Percentiles rank a stretch among this genome's conserved stretches.
These are phyloP conservation scores for Oriolus oriolus DNA, from an alignment of 2,113 vertebrate genomes.

Conservation along the genomic window DNA sequence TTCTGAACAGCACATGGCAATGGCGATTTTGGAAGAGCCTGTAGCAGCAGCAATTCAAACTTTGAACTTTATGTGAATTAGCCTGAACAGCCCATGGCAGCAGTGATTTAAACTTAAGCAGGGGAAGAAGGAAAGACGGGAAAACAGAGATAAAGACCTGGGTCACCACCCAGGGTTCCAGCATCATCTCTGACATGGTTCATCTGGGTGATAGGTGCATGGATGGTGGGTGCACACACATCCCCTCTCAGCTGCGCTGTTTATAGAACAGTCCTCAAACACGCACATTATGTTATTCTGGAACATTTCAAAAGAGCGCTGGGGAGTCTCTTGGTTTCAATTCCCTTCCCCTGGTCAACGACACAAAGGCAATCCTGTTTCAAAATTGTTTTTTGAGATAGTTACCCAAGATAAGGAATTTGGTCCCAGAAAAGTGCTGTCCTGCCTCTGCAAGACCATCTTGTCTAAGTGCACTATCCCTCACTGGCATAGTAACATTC, in stretches of 20 bases:
- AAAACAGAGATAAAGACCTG: neutral
- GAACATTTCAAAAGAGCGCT: neutral
- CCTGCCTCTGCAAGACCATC: neutral
- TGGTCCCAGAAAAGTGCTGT: neutral
- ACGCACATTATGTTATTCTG: neutral
- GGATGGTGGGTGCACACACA: neutral
- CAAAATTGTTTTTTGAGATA: neutral
- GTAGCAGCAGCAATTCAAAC: neutral
- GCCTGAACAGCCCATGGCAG: neutral
- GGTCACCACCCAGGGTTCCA: neutral
- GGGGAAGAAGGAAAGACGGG: neutral
- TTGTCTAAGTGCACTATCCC: neutral
- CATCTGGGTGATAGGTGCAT: too few relatives aligned
- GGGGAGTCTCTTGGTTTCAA: neutral
- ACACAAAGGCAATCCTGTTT: neutral
- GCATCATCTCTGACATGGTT: neutral
- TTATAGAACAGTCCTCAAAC: neutral
- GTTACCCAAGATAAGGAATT: neutral
- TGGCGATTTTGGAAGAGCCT: neutral
- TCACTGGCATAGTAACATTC: neutral
- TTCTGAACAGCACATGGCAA: neutral
- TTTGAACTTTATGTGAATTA: neutral
- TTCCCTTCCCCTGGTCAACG: neutral
- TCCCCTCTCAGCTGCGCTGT: neutral
- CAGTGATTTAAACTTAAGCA: neutral